Evolutionary conservation across 2,888 invertebrate species (phyloP).

Genomic region (Chloroclysta siterata): DNA sequence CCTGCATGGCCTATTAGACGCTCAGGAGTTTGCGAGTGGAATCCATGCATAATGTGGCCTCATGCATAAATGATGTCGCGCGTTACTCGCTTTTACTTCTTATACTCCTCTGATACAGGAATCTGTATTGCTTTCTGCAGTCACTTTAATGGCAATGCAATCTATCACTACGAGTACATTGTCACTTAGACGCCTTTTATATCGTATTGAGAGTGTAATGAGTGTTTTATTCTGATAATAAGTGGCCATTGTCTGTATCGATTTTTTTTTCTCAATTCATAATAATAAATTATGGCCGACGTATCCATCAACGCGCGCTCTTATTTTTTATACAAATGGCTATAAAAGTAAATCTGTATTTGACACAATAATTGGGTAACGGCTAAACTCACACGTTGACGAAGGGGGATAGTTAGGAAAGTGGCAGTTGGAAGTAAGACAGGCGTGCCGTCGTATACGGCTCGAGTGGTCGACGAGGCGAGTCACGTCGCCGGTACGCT

Average conservation of each 20-base stretch:
- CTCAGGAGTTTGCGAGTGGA: constrained; percentile 62
- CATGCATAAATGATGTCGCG: constrained; percentile 74
- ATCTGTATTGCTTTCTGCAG: constrained; percentile 49
- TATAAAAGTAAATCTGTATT: neutral
- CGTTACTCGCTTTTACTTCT: constrained; percentile 66
- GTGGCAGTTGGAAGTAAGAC: constrained; percentile 26
- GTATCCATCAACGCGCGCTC: neutral
- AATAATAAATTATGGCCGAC: constrained; percentile 8
- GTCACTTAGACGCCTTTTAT: constrained; percentile 42
- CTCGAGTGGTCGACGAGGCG: constrained; percentile 25
- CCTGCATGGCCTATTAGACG: constrained; percentile 63
- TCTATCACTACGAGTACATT: constrained; percentile 49
- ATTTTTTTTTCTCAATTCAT: constrained; percentile 8
- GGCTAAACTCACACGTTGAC: constrained; percentile 12
- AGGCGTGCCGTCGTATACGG: constrained; percentile 27
- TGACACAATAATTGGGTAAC: constrained; percentile 13
- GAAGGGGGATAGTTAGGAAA: constrained; percentile 28
- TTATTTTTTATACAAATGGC: constrained; percentile 4
- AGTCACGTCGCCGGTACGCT: constrained; percentile 49
- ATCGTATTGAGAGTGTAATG: constrained; percentile 27
- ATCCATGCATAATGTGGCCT: constrained; percentile 75
- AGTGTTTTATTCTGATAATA: constrained; percentile 20
- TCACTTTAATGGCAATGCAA: constrained; percentile 50
- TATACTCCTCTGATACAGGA: constrained; percentile 53
- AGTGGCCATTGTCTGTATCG: constrained; percentile 38